These are phyloP conservation scores for Herminia tarsipennalis DNA, from an alignment of 2,888 invertebrate genomes.

Conservation along the genomic window DNA sequence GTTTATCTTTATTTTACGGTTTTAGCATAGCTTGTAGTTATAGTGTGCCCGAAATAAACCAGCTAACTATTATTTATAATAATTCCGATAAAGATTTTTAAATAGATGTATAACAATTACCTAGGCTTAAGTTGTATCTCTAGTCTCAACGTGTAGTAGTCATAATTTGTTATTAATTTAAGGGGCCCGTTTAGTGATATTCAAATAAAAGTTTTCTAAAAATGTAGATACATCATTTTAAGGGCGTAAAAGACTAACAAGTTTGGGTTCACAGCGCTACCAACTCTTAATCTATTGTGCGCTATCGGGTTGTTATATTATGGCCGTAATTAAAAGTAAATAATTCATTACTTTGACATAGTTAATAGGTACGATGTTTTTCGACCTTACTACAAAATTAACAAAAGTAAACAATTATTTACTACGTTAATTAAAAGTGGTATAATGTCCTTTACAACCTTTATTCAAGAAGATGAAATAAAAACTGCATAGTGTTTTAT, in stretches of 20 bases:
- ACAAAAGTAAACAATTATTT: too few species aligned
- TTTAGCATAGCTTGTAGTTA: constrained; percentile 33
- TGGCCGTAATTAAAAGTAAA: too few species aligned
- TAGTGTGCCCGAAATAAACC: constrained; percentile 52
- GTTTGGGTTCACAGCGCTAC: too few species aligned
- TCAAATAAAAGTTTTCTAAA: constrained; percentile 13
- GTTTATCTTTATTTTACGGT: constrained; percentile 39
- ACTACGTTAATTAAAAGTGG: too few species aligned
- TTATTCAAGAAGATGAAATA: too few species aligned
- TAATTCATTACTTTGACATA: too few species aligned
- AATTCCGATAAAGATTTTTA: constrained; percentile 53
- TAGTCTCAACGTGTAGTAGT: constrained; percentile 79
- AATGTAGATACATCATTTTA: too few species aligned
- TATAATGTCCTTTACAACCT: too few species aligned
- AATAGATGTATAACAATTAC: constrained; percentile 46
- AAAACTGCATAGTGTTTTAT: neutral
- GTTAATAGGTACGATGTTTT: too few species aligned
- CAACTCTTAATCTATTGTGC: too few species aligned
- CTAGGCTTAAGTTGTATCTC: constrained; percentile 73
- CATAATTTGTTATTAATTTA: constrained; percentile 68
- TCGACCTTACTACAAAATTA: too few species aligned
- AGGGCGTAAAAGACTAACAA: neutral
- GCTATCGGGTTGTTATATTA: too few species aligned
- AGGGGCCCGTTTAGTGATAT: neutral
- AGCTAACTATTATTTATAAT: constrained; percentile 51